Percentiles rank a stretch among this genome's conserved stretches.
Evolutionary conservation across 2,113 vertebrate genomes (phyloP).

Genomic region (Plestiodon gilberti): DNA sequence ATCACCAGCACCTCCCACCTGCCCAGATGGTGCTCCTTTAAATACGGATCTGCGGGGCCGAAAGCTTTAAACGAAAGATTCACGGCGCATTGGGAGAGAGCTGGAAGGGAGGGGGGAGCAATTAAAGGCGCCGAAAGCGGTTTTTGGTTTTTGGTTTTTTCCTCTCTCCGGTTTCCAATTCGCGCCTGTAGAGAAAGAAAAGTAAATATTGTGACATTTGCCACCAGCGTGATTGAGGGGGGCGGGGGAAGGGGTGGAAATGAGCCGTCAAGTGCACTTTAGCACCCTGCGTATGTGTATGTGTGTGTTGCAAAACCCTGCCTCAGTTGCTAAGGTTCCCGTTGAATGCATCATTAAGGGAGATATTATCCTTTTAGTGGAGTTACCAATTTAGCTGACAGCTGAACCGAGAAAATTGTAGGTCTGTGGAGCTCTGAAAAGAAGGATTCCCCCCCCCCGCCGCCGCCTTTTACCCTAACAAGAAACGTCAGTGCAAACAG

Average conservation of each 20-base stretch:
- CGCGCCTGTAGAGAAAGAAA: constrained; percentile 44
- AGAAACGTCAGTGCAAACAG: neutral
- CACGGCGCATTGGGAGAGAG: constrained; percentile 56
- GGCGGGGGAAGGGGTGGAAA: neutral
- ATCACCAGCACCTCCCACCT: constrained; percentile 74
- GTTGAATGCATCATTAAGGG: constrained; percentile 51
- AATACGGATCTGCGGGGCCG: constrained; percentile 79
- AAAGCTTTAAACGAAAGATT: constrained; percentile 68
- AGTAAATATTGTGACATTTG: constrained; percentile 74
- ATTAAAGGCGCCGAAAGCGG: constrained; percentile 66
- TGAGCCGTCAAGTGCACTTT: constrained; percentile 53
- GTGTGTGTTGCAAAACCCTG: constrained; percentile 37
- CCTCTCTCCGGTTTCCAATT: constrained; percentile 52
- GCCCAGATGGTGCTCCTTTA: constrained; percentile 80
- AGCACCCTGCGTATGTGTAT: neutral
- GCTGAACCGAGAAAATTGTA: constrained; percentile 55
- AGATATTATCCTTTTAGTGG: constrained; percentile 52
- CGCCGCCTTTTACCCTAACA: neutral
- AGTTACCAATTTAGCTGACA: constrained; percentile 65
- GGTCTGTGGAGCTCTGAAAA: constrained; percentile 29
- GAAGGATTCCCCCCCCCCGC: constrained; percentile 5
- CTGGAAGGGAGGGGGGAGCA: constrained; percentile 23
- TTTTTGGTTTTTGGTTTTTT: constrained; percentile 10
- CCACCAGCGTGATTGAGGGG: constrained; percentile 57
- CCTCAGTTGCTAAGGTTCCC: constrained; percentile 66